Base-by-base conservation (phyloP, 2,888 invertebrate species). In the Andrena haemorrhoa region DNA sequence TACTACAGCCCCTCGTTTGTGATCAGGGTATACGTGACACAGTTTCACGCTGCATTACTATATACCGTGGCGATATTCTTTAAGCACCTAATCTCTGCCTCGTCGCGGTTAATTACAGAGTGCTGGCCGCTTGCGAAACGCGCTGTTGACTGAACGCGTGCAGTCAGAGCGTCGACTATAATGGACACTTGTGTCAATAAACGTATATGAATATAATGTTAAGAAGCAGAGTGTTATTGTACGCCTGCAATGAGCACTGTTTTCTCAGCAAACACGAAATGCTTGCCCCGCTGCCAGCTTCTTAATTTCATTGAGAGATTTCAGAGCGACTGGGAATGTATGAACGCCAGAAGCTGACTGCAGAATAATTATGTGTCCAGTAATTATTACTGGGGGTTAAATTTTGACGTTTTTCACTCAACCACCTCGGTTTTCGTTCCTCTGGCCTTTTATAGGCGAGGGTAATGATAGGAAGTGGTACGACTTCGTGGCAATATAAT, bases 231-330 rank as follows among this genome's bases (percentile, higher is more conserved):
- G 26, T n/a, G 51, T 49, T 41, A n/a, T 23, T 23, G 20, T 8
- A 29, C 33, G 63, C 47, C 12, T 68, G 26, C 63, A 51, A 56
- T 10, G 29, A 49, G 33, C 63, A 26, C 26, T 78, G 68, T 78
- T 78, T 78, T 74, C 78, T 78, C 10, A 74, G 68, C 20, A 75
- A 78, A 78, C 78, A 64, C 69, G 29, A 35, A 63, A 26, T 41
- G 66, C 41, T 23, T n/a, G 35, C 33, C 35, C 20, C 12, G 53
- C 16, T 16, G 41, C 23, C 56, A 12, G 65, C 51, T 16, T 26
- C 63, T 63, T 74, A 49, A 75, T 79, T 78, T 78, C 68, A 75
- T 78, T 64, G 63, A 79, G 69, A 75, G 69, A 74, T 79, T 64
- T 49, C 35, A 33, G n/a, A 60, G 65, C 64, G 71, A 65, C 70